Conservation (phyloP, 2,113 vertebrate genomes). For the Raja brachyura region DNA sequence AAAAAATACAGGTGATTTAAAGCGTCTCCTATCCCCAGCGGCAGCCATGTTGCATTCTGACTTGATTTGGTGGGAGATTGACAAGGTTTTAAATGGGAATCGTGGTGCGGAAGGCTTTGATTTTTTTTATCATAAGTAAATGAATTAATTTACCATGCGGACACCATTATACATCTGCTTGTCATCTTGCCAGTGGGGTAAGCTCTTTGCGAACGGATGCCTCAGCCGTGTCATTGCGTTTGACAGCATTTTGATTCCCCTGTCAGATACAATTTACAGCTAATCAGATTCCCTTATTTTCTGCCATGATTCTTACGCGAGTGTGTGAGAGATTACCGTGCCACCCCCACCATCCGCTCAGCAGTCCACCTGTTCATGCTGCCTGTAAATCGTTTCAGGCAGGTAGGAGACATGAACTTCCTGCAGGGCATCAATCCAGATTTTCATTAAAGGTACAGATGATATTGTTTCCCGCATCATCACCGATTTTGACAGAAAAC, state of each 20-base stretch:
- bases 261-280: slow-evolving; percentile 84
- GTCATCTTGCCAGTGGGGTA: slow-evolving; percentile 63
- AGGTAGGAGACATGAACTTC: not conserved
- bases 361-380: not conserved
- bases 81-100: slow-evolving; percentile 77
- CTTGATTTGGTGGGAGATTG: slow-evolving; percentile 51
- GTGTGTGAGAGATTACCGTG: not conserved
- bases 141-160: slow-evolving; percentile 74
- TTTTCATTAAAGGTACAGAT: not conserved
- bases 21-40: slow-evolving; percentile 12
- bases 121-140: slow-evolving; percentile 71
- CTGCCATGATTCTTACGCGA: slow-evolving; percentile 53
- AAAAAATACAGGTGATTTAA: slow-evolving; percentile 33
- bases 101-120: slow-evolving; percentile 69
- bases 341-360: not conserved
- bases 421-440: not conserved
- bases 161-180: slow-evolving; percentile 63
- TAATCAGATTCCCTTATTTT: slow-evolving; percentile 70
- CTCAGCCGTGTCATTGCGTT: slow-evolving; percentile 76
- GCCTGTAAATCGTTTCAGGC: slow-evolving; percentile 3
- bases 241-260: slow-evolving; percentile 92
- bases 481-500: not conserved
- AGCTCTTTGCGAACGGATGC: slow-evolving; percentile 54
- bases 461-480: not conserved
- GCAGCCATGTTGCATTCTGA: slow-evolving; percentile 7